Evolutionary conservation across 2,113 vertebrate species (phyloP).

Genomic region (Aviceda subcristata): DNA sequence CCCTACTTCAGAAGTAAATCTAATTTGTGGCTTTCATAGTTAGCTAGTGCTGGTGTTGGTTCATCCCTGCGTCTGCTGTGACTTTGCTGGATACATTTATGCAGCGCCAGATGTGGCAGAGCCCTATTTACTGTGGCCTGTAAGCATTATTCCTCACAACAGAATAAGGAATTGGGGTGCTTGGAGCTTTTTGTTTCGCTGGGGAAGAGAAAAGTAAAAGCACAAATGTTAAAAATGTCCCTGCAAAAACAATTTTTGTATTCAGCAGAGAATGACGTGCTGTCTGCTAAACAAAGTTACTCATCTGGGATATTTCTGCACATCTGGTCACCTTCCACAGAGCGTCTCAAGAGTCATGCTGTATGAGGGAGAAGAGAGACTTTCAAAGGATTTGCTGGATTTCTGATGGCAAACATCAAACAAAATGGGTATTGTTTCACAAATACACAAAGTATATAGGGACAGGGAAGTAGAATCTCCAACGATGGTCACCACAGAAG

Average conservation of each 20-base stretch:
- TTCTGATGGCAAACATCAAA: not conserved
- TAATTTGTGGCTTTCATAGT: not conserved
- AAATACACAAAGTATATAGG: not conserved
- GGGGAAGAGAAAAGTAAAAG: not conserved
- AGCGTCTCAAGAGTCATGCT: not conserved
- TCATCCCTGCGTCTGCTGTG: not conserved
- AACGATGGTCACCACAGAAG: not conserved
- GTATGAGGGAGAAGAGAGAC: not conserved
- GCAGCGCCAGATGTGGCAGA: rapidly evolving
- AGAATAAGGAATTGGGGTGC: not conserved
- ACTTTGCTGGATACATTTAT: not conserved
- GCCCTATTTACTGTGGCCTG: not conserved
- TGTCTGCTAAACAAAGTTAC: not conserved
- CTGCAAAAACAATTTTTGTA: not conserved
- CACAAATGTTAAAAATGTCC: not conserved
- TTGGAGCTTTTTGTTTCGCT: not conserved
- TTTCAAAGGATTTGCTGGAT: not conserved
- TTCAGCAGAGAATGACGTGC: not conserved
- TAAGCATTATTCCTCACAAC: not conserved
- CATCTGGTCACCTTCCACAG: not conserved
- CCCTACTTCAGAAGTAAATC: not conserved
- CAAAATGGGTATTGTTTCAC: not conserved
- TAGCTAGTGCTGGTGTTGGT: not conserved
- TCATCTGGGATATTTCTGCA: not conserved
- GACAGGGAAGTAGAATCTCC: not conserved